Base-by-base conservation (phyloP, 2,888 invertebrate genomes). In the Calliopum simillimum region DNA sequence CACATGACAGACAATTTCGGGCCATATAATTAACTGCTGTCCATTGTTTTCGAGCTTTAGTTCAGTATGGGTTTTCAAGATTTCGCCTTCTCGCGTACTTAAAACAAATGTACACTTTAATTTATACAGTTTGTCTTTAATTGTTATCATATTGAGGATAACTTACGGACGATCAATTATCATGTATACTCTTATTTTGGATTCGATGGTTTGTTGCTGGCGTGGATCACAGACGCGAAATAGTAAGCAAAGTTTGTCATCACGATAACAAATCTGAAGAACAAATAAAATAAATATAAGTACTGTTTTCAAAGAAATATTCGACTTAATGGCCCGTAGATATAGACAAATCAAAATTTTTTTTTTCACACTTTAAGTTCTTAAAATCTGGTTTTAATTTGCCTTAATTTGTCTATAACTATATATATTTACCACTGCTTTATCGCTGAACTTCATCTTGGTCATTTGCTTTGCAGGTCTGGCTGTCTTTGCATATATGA, bases 161-260 rank as follows among this genome's bases (percentile, higher is more conserved):
- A 76, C 81, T 76, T 76, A 86, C 85, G 75, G 77, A 75, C 79
- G 81, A 62, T 85, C 84, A 53, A 82, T 78, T 19, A 86, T 79
- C 70, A 86, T 80, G 71, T 80, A 85, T 0, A 94, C 93, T 16
- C 92, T 89, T 61, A 95, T 90, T 79, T 91, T 91, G 67, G 95
- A 94, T 56, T 92, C 93, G 19, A 96, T 92, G 64, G 94, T 89
- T 82, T 95, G 94, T 23, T 93, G 91, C 79, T 90, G 88, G 59
- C 92, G 87, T 75, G 92, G 89, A 84, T 96, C 96, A 81, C 94
- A 93, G 0, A 95, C 91, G 1, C 96, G 88, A 83, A 95, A 93
- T 84, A 94, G 90, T 25, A 96, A 88, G 77, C 93, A 93, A 21
- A 95, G 87, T 70, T 90, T 88, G 0, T 93, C 93, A 81, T 96